Base-by-base conservation (phyloP, 2,797 vertebrate genomes). In the Mus spretus region DNA sequence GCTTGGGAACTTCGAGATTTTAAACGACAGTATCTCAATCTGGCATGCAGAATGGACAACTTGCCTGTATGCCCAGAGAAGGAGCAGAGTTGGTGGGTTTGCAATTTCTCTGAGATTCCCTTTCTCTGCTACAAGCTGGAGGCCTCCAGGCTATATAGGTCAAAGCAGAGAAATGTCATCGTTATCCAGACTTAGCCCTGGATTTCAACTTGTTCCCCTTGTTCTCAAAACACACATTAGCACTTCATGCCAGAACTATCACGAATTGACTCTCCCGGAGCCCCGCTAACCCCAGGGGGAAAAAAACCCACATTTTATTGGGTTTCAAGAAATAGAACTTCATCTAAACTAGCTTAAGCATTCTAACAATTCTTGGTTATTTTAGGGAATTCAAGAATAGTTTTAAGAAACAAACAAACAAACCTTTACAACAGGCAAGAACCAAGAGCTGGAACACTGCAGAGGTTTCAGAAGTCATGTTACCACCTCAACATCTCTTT, bases 1-100 rank as follows among this genome's bases (percentile, higher is more conserved):
- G 96, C 95, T 96, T 97, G 95, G 96, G 95, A 98, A 96, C 96
- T 94, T 96, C 95, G 88, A 94, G 97, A 97, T 97, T 96, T 94
- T 96, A 94, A 97, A 97, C 78, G 81, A 93, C 44, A 88, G 72
- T 53, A 50, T 94, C 93, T 95, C 94, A 97, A 96, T 95, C 89
- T 97, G 87, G 89, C 94, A 97, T 97, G 83, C 96, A 88, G 96
- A 97, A 77, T 94, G 91, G 97, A 87, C 90, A 97, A 87, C 92
- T 89, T 93, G 86, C 37, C 86, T 24, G 0, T 74, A 96, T 81
- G 72, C 92, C 80, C 63, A 59, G 61, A 97, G 92, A 94, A 91
- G 95, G 80, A 93, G 44, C 10, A 61, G 37, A 11, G 70, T 84
- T 5, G 31, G 59, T 80, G n/a, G 74, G 79, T 92, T 89, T 86